A percentile compares a stretch with the other conserved stretches of the same genome.
Conservation (phyloP, 2,797 vertebrate genomes). For the Nyctibius grandis region DNA sequence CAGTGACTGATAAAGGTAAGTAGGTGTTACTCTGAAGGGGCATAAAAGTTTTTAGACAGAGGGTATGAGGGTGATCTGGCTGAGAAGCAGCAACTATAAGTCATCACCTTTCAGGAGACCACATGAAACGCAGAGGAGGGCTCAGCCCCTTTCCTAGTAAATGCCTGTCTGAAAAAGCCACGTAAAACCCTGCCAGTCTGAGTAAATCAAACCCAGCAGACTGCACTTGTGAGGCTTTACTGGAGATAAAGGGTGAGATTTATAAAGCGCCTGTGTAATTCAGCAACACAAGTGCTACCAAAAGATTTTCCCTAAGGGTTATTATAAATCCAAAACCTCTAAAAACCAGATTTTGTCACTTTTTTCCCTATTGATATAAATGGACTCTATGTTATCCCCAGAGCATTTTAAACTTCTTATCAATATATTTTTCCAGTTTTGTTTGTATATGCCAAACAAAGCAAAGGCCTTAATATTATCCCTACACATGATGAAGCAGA, state of each 20-base stretch:
- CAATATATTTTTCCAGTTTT: neutral
- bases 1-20: neutral
- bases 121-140: neutral
- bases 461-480: neutral
- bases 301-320: neutral
- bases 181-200: neutral
- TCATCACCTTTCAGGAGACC: neutral
- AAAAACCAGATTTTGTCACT: neutral
- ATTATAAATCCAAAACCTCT: conserved; percentile 27
- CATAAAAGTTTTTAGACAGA: neutral
- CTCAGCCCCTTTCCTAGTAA: neutral
- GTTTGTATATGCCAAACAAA: neutral
- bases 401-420: neutral
- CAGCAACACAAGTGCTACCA: neutral
- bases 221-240: neutral
- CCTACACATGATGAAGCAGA: neutral
- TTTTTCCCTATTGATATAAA: conserved; percentile 9
- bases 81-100: neutral
- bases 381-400: neutral
- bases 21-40: neutral
- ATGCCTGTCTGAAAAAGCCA: neutral
- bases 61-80: neutral
- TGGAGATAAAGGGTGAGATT: conserved; percentile 30
- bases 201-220: neutral
- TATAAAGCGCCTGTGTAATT: neutral